These are phyloP conservation scores for Nomia melanderi DNA, from an alignment of 1,140 invertebrate genomes.

Conservation along the genomic window DNA sequence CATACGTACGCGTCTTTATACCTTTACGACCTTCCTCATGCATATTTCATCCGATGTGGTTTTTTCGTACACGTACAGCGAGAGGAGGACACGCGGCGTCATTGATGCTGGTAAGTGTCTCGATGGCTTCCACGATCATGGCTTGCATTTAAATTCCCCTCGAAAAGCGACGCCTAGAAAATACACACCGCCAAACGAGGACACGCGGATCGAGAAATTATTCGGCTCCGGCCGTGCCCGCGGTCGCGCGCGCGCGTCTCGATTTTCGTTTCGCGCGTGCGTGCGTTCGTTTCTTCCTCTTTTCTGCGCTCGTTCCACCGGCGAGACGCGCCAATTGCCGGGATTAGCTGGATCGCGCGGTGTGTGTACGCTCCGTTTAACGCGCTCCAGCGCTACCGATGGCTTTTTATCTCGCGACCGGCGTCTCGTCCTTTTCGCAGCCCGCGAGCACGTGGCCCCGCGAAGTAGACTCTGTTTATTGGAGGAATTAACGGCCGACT, in stretches of 20 bases:
- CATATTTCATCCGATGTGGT: conserved; percentile 43
- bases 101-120: conserved; percentile 54
- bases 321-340: too few relatives aligned
- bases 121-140: conserved; percentile 34
- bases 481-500: too few relatives aligned
- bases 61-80: conserved; percentile 42
- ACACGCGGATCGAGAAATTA: conserved; percentile 1
- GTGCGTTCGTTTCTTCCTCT: not conserved
- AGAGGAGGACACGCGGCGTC: conserved; percentile 43
- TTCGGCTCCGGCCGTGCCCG: too few relatives aligned
- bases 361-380: too few relatives aligned
- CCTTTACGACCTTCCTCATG: conserved; percentile 25
- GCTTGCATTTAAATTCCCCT: conserved; percentile 47
- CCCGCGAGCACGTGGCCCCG: too few relatives aligned
- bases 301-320: too few relatives aligned
- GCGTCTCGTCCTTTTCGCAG: too few relatives aligned
- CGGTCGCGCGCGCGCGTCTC: not conserved
- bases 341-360: too few relatives aligned
- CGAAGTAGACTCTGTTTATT: too few relatives aligned
- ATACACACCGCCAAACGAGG: conserved; percentile 21
- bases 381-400: too few relatives aligned
- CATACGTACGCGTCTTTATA: conserved; percentile 12
- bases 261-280: not conserved
- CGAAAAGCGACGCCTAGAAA: conserved; percentile 25
- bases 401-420: too few relatives aligned